A percentile compares a stretch with the other conserved stretches of the same genome.
These are phyloP conservation scores for Bovichtus variegatus DNA, from an alignment of 2,797 vertebrate genomes.

Conservation along the genomic window DNA sequence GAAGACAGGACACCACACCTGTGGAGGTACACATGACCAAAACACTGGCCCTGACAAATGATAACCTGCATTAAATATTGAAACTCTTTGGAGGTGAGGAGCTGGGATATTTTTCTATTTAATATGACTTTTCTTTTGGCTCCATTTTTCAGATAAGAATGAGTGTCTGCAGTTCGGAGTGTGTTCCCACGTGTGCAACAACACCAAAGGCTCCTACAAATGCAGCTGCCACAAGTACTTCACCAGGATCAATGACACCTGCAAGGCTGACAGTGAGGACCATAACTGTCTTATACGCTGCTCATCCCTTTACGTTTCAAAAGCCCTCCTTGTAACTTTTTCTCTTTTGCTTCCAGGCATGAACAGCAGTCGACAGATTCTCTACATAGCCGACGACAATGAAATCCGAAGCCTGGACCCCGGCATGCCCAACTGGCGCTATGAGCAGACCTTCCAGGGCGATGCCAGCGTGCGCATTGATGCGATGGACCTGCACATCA, in stretches of 20 bases:
- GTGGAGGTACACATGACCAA: conserved; percentile 87
- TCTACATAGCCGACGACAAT: conserved; percentile 97
- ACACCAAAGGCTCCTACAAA: conserved; percentile 94
- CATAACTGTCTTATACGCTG: background rate
- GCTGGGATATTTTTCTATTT: background rate
- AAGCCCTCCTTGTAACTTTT: background rate
- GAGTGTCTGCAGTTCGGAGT: conserved; percentile 93
- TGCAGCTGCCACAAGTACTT: conserved; percentile 96
- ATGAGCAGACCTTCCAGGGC: conserved; percentile 96
- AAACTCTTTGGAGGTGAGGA: accelerated
- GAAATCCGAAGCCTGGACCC: conserved; percentile 97
- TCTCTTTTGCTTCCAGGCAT: conserved; percentile 73
- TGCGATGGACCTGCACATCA: conserved; percentile 95
- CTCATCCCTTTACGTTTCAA: background rate
- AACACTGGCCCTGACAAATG: background rate
- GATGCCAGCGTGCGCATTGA: conserved; percentile 95
- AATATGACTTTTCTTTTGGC: conserved; percentile 33
- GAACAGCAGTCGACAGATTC: conserved; percentile 89
- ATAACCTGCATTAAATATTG: background rate
- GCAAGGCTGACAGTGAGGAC: conserved; percentile 93
- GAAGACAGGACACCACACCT: conserved; percentile 89
- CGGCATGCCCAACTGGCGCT: conserved; percentile 93
- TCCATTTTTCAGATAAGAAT: conserved; percentile 88
- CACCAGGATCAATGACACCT: conserved; percentile 91
- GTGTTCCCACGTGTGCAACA: conserved; percentile 97